Evolutionary conservation across 2,113 vertebrate species (phyloP), one percentile per base, ranked within the genome.

Genomic region (Polyodon spathula): DNA sequence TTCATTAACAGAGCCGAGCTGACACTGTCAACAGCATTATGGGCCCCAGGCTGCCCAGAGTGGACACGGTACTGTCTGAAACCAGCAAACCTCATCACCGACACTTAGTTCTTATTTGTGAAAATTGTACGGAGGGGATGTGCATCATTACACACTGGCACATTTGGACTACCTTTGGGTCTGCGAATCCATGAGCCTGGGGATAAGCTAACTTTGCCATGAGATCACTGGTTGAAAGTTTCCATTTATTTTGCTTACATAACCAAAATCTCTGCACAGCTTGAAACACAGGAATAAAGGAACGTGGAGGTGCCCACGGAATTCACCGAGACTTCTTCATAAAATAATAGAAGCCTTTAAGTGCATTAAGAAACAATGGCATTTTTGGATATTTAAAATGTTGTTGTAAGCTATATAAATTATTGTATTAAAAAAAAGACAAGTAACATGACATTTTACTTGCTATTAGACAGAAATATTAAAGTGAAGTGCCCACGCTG

Each of bases 1-100:
- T 88, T 87, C 83, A 87, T 88, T 88, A 88, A 82, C 73, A 73
- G 78, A 87, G 81, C 79, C 77, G 79, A 87, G 81, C 78, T 83
- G 85, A 87, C 80, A 68, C 80, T 84, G 81, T 82, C 84, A 83
- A n/a, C n/a, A n/a, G 15, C 8, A 16, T n/a, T 12, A 11, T 5
- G 2, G 40, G 40, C 27, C 43, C 17, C 56, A 17, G 40, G 56
- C 39, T 40, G 10, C 40, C 39, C 8, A 41, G 40, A 11, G 40
- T 17, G 56, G 56, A 58, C 7, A 41, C 11, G 56, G n/a, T 9
- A 41, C 56, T 58, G 40, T 44, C 40, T 41, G 8, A 41, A 17
- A n/a, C 46, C 46, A 50, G 46, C 46, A 50, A 50, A 10, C 3
- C 56, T 12, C 16, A 58, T 58, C 56, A 58, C 56, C 41, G 37